These are phyloP conservation scores for Syrmaticus mikado DNA, from an alignment of 2,113 vertebrate genomes.

Conservation along the genomic window DNA sequence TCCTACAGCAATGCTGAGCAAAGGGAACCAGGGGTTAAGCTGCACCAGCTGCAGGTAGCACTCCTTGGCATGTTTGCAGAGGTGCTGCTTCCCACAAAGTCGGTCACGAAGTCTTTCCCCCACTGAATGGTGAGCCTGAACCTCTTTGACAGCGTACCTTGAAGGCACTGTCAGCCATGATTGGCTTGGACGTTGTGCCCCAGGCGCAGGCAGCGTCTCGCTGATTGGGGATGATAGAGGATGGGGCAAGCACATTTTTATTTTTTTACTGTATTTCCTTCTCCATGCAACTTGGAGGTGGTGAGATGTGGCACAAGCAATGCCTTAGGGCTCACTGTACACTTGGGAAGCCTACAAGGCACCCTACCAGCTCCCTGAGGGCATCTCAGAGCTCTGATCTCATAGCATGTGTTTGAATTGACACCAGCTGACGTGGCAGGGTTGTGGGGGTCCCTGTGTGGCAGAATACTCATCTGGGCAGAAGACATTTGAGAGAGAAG, in stretches of 20 bases:
- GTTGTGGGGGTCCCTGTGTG: neutral
- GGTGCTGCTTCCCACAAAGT: neutral
- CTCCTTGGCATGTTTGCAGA: neutral
- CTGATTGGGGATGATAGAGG: conserved; percentile 14
- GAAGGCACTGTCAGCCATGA: conserved; percentile 34
- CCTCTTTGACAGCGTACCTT: neutral
- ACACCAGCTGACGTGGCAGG: rapidly evolving
- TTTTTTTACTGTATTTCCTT: neutral
- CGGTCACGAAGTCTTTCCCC: neutral
- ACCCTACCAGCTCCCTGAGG: neutral
- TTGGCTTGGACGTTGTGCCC: conserved; percentile 11
- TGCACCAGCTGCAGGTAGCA: rapidly evolving
- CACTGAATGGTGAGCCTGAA: neutral
- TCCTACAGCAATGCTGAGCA: rapidly evolving
- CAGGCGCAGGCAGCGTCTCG: neutral
- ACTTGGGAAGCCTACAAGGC: rapidly evolving
- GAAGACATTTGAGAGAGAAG: neutral
- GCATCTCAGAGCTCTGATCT: neutral
- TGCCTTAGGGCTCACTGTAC: neutral
- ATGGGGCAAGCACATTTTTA: neutral
- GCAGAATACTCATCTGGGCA: neutral
- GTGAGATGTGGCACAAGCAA: neutral
- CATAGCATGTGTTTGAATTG: neutral
- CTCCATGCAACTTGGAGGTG: rapidly evolving
- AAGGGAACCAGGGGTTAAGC: neutral